Evolutionary conservation across 2,888 invertebrate genomes (phyloP), one percentile per base, ranked within the genome.

Genomic region (Aphidoletes aphidimyza): DNA sequence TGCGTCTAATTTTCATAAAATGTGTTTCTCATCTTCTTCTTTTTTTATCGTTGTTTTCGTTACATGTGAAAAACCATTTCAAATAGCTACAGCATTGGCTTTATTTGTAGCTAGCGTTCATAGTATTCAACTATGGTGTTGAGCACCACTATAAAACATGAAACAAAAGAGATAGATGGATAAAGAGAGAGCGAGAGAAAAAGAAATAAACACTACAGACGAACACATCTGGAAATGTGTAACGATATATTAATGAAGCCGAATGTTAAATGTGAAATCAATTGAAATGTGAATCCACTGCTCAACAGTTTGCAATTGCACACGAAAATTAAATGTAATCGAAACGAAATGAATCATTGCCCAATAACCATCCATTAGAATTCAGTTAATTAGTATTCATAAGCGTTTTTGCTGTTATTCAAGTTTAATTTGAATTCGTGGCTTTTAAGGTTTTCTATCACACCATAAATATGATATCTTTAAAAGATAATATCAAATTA

Each of bases 351-450:
- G 49, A 19, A 11, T 42, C 42, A 49, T 49, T 19, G n/a, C n/a
- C 49, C 6, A 49, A 69, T 69, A 69, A 69, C 34, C 69, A 69
- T 69, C n/a, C 34, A 69, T 69, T 69, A 5, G 34, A 11, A 69
- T 30, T 30, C 17, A n/a, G 69, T 30, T 69, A 69, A 69, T 69
- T 69, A 69, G 69, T 34, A 69, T 69, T 69, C 69, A 69, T 69
- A 69, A 69, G 34, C 69, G 14, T 1, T 30, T 9, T 9, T 14
- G 30, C n/a, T n/a, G n/a, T n/a, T n/a, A 69, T 30, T 69, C 69
- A 69, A 69, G n/a, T 69, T 69, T 69, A 34, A 69, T 69, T 69
- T 34, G 69, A 11, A 69, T 69, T 30, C n/a, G n/a, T 30, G 8
- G 9, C 69, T 30, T 69, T 5, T 11, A 69, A 14, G n/a, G 17